Evolutionary conservation across 2,113 vertebrate species (phyloP), one percentile per base, ranked within the genome.

Genomic region (Cromileptes altivelis): DNA sequence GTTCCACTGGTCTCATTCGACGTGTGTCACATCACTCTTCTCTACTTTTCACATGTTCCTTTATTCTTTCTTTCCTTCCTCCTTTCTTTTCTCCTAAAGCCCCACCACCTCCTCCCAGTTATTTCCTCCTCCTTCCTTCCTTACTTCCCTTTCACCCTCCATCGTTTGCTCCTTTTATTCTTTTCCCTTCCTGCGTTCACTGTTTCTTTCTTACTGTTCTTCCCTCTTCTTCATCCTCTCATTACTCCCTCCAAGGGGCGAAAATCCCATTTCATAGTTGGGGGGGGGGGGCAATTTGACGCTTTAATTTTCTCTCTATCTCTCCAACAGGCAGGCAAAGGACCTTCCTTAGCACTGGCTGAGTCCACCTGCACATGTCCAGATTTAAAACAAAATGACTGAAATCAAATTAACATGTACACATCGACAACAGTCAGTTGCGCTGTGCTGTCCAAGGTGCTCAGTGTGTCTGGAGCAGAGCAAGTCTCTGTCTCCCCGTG

Each of bases 21-120:
- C 12, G 15, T 80, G 68, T 75, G 63, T 45, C 71, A 73, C 70
- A 73, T 69, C 63, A 65, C 52, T 30, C 64, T 52, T 77, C 60
- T 30, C 56, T 56, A 30, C 49, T 63, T 47, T 45, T 62, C 47
- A 19, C n/a, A 63, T 1, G 1, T 19, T 62, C 27, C 37, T 56
- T 49, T 47, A 13, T 25, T 49, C 55, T 9, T 33, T 61, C 1
- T 19, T 13, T n/a, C 23, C 49, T 64, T 37, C 58, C 49, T 33
- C 78, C 14, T 53, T 14, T 37, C 37, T 63, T 70, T 62, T 70
- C 40, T 62, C n/a, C 14, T 56, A 70, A 15, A 40, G 47, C 55
- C 53, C n/a, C 25, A 49, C 18, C 57, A 55, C 33, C 19, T 14
- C 53, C 6, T 18, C 37, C 3, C 30, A 14, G 23, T 70, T 68